A percentile compares a stretch with the other conserved stretches of the same genome.
These are phyloP conservation scores for Cyanoramphus novaezelandiae DNA, from an alignment of 2,113 vertebrate species.

Conservation along the genomic window DNA sequence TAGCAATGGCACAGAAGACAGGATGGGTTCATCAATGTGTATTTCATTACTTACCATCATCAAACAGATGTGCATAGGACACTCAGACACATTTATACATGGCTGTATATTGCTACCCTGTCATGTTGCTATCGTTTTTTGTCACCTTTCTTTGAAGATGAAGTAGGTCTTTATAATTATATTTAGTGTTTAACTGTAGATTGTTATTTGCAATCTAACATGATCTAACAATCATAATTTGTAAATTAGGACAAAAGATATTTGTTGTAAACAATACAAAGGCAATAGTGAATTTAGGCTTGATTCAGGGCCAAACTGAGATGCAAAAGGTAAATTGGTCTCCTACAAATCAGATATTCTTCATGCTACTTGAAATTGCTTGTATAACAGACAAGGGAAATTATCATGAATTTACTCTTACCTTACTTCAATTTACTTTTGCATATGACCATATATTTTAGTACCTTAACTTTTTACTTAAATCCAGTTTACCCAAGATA, in stretches of 20 bases:
- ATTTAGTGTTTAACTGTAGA: neutral
- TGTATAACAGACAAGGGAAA: neutral
- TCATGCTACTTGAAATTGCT: neutral
- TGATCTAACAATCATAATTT: neutral
- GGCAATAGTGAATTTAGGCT: neutral
- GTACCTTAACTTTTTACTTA: neutral
- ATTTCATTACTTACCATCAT: neutral
- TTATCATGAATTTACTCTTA: neutral
- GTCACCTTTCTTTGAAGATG: neutral
- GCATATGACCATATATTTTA: neutral
- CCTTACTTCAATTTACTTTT: neutral
- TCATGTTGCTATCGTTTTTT: neutral
- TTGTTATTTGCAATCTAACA: neutral
- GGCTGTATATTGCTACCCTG: neutral
- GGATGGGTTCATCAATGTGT: neutral
- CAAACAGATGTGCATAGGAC: neutral
- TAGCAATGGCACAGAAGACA: neutral
- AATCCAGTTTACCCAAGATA: neutral
- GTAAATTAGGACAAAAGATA: neutral
- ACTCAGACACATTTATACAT: neutral
- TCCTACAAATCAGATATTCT: neutral
- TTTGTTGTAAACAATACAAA: neutral
- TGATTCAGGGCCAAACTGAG: neutral
- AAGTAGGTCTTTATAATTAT: neutral
- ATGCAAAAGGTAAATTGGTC: neutral